These are phyloP conservation scores for Amyelois transitella DNA, from an alignment of 1,140 invertebrate species.

Conservation along the genomic window DNA sequence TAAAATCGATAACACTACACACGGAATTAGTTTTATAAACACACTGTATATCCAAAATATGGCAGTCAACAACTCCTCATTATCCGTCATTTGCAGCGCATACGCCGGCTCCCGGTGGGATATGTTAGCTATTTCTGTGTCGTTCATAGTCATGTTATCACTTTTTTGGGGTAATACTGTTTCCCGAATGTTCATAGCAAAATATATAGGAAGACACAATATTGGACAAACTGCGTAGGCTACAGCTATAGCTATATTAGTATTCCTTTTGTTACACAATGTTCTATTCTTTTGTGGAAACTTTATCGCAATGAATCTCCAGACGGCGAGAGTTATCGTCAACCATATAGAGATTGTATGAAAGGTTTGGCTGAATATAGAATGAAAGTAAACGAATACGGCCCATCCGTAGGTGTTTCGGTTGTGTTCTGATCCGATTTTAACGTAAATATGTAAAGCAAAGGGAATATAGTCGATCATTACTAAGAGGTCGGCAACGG, in stretches of 20 bases:
- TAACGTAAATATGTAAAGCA: constrained; percentile 85
- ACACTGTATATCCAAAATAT: constrained; percentile 73
- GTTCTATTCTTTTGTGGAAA: constrained; percentile 85
- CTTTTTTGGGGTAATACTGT: constrained; percentile 18
- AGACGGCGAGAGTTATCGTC: constrained; percentile 92
- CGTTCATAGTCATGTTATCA: constrained; percentile 28
- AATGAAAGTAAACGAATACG: constrained; percentile 87
- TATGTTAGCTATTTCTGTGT: constrained; percentile 23
- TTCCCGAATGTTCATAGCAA: constrained; percentile 75
- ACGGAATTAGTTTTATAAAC: constrained; percentile 67
- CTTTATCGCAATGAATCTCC: constrained; percentile 93
- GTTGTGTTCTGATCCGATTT: constrained; percentile 66
- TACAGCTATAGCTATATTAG: constrained; percentile 82
- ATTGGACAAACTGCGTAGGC: constrained; percentile 88
- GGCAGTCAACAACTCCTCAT: constrained; percentile 50
- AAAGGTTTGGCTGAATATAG: constrained; percentile 87
- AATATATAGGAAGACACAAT: constrained; percentile 89
- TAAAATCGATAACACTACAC: constrained; percentile 62
- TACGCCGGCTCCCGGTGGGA: constrained; percentile 41
- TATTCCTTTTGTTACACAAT: constrained; percentile 85
- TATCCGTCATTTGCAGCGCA: constrained; percentile 55
- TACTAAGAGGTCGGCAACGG: constrained; percentile 92
- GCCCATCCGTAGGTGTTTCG: constrained; percentile 86
- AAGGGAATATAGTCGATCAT: constrained; percentile 96
- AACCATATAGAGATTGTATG: constrained; percentile 96